A percentile compares a stretch with the other conserved stretches of the same genome.
Conservation (phyloP, 2,888 invertebrate genomes). For the Ochropacha duplaris region DNA sequence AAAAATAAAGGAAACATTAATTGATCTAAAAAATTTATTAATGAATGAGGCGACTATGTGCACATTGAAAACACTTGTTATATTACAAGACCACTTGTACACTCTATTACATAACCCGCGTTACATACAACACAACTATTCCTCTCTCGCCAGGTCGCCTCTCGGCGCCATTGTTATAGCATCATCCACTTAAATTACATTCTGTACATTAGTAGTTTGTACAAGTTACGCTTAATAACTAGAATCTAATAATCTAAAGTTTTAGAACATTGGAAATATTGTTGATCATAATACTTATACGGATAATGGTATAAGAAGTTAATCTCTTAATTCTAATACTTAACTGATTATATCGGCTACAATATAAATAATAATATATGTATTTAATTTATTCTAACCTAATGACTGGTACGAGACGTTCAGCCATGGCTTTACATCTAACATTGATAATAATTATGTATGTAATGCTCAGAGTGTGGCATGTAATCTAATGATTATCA, state of each 20-base stretch:
- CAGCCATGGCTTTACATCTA: conserved; percentile 67
- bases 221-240: conserved; percentile 69
- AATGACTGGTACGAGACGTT: conserved; percentile 76
- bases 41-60: conserved; percentile 83
- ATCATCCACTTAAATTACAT: conserved; percentile 46
- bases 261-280: conserved; percentile 79
- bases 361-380: conserved; percentile 74
- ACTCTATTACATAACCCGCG: conserved; percentile 75
- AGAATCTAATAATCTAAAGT: conserved; percentile 60
- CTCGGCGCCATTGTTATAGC: conserved; percentile 11
- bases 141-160: conserved; percentile 25
- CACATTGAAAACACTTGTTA: conserved; percentile 82
- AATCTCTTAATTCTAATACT: conserved; percentile 72
- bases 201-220: conserved; percentile 80
- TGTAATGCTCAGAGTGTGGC: conserved; percentile 42
- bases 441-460: conserved; percentile 41
- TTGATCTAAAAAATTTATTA: conserved; percentile 83
- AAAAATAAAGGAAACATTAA: conserved; percentile 56
- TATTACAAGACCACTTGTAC: conserved; percentile 77
- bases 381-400: conserved; percentile 58
- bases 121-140: conserved; percentile 39
- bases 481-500: conserved; percentile 27
- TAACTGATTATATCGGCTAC: conserved; percentile 67
- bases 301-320: conserved; percentile 76
- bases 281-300: conserved; percentile 80